Evolutionary conservation across 2,113 vertebrate species (phyloP), one percentile per base, ranked within the genome.

Genomic region (Aviceda subcristata): DNA sequence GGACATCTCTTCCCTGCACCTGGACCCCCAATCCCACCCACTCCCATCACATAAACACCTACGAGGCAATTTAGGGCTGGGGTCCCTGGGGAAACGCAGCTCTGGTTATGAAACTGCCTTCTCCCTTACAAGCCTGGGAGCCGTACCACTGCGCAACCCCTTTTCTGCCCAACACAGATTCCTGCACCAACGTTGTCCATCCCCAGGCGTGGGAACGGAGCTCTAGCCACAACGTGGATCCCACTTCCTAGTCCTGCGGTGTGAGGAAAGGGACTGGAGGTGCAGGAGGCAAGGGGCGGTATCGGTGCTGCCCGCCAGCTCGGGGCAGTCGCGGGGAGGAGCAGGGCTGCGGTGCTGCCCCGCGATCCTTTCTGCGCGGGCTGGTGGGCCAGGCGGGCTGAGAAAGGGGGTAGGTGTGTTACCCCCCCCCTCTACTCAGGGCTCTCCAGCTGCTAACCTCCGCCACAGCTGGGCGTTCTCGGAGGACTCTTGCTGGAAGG

Each of bases 101-200:
- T 86, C 62, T 60, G 57, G 12, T 22, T 72, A 22, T 11, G n/a
- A 51, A 38, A 20, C 45, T 53, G 27, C 50, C 36, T 88, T 60
- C 36, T 11, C 48, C 34, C 15, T 80, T 80, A 6, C 24, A 36
- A 62, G 34, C 17, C 0, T 63, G 64, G 17, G 48, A 46, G 18
- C 30, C 0, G 0, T 16, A 14, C 43, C 3, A 0, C 4, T 20
- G 32, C 64, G 24, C 50, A 66, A 68, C 74, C 82, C 9, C 53
- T 73, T 57, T 72, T 62, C 79, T 50, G 36, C n/a, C 82, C 32
- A 12, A 1, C 18, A 4, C 15, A 3, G 32, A 24, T 62, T 89
- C 46, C 46, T 74, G 34, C 32, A 4, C 2, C 10, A 8, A 7
- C 0, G 0, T 29, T 63, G 83, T 55, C 50, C 0, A 0, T 36